Base-by-base conservation (phyloP, 2,888 invertebrate genomes). In the Trachelus stipa region DNA sequence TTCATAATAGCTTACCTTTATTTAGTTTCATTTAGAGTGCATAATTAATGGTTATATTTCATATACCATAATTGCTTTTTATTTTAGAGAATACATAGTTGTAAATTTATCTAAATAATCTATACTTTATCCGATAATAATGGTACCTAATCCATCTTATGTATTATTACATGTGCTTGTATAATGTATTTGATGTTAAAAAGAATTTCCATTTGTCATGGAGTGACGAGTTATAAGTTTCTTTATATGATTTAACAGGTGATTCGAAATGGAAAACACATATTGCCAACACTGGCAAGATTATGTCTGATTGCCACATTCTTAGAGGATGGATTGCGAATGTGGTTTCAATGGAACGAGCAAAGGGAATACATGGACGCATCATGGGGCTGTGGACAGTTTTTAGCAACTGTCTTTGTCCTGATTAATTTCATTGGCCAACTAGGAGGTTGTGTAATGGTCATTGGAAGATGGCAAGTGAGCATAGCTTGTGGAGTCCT, bases 311-410 rank as follows among this genome's bases (percentile, higher is more conserved):
- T 99, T 90, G 98, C 98, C 87, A 99, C 99, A 87, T 99, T 99
- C 93, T 94, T 99, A 82, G 99, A 99, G 93, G 99, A 99, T 93
- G 99, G 99, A 1, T 94, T 99, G 80, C 95, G 99, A 81, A 99
- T 99, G 99, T 99, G 98, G 96, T 96, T 98, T 89, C 99, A 99
- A 92, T 99, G 99, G 99, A 95, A 95, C 77, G 98, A 99, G 90
- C 99, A 99, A 92, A 94, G 98, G 73, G 98, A 98, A 91, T 99
- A 98, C 92, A 99, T 99, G 98, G 96, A 98, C 91, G 95, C 97
- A 93, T 97, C 98, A 23, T 99, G 99, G 99, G 96, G 96, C 73
- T 98, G 99, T 93, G 99, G 99, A 73, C 95, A 95, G 89, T 96
- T 99, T 92, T 92, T 99, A 81, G 98, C 98, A 75, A 97, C 98